phyloP scores from a whole-genome alignment of 2,797 vertebrate genomes.

The Typhlichthys subterraneus region DNA sequence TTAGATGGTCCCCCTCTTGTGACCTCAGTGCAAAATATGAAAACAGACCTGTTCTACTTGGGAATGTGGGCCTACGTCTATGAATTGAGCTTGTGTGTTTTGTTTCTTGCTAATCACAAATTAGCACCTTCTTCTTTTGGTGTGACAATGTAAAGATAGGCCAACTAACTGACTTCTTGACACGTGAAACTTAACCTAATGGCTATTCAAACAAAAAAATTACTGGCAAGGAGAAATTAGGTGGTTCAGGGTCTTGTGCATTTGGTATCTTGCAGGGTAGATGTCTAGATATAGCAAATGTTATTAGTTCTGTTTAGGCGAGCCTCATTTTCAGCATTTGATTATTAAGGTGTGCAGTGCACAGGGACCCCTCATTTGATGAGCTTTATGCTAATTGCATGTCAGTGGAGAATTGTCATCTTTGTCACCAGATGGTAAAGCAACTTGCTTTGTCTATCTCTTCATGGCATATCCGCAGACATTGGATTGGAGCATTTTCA shows the following conservation, averaged over 20 bases:
- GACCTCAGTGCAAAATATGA: too few species aligned
- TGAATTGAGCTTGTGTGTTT: too few species aligned
- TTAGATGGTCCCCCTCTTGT: too few species aligned
- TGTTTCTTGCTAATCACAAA: too few species aligned
- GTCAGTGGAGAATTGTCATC: slow-evolving; percentile 48
- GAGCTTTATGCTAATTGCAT: slow-evolving; percentile 56
- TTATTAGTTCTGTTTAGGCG: slow-evolving; percentile 33
- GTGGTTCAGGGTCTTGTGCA: background rate
- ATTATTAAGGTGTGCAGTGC: slow-evolving; percentile 47
- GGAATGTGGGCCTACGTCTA: too few species aligned
- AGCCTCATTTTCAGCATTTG: slow-evolving; percentile 46
- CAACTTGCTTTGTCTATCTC: slow-evolving; percentile 40
- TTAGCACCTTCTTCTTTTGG: too few species aligned
- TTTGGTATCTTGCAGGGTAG: slow-evolving; percentile 25
- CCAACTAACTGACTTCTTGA: too few species aligned
- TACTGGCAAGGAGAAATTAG: too few species aligned
- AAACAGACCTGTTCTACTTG: too few species aligned
- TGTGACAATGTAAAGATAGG: too few species aligned
- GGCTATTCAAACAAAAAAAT: too few species aligned
- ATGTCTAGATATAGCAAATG: slow-evolving; percentile 38
- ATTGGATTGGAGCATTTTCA: slow-evolving; percentile 36
- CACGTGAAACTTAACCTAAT: too few species aligned
- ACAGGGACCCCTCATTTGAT: slow-evolving; percentile 49
- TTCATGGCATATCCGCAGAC: slow-evolving; percentile 27
- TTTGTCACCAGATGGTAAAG: slow-evolving; percentile 58